These are phyloP conservation scores for Andrena bucephala DNA, from an alignment of 2,888 invertebrate genomes.

Conservation along the genomic window DNA sequence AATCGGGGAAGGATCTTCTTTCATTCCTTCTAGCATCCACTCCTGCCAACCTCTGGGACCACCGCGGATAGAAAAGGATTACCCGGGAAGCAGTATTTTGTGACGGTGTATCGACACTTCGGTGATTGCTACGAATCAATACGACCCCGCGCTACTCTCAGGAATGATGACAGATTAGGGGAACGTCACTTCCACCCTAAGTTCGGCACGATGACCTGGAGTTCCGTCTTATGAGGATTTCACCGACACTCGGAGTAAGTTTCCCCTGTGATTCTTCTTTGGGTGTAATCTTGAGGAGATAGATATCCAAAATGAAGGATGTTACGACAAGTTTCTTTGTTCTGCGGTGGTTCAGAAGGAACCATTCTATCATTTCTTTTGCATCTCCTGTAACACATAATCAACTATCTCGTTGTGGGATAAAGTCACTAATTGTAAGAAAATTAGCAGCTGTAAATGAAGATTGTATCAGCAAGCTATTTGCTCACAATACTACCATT, in stretches of 20 bases:
- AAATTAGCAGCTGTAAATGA: too few relatives aligned
- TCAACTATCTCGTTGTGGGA: too few relatives aligned
- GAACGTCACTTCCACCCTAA: background rate
- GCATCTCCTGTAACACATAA: too few relatives aligned
- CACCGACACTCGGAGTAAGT: background rate
- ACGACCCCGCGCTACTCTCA: background rate
- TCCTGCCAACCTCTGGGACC: constrained; percentile 33
- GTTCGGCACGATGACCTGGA: background rate
- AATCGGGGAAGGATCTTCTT: constrained; percentile 73
- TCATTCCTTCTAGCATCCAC: constrained; percentile 64
- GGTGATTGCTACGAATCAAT: constrained; percentile 67
- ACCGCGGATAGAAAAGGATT: constrained; percentile 67
- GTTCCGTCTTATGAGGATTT: background rate
- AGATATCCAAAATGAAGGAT: background rate
- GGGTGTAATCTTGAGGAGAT: background rate
- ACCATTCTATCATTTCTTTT: too few relatives aligned
- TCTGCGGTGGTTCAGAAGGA: too few relatives aligned
- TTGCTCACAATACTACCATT: too few relatives aligned
- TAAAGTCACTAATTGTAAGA: too few relatives aligned
- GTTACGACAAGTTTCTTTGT: too few relatives aligned
- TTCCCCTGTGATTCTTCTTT: too few relatives aligned
- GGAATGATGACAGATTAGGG: constrained; percentile 45
- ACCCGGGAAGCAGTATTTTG: constrained; percentile 64
- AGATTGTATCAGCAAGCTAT: too few relatives aligned
- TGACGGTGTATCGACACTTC: constrained; percentile 68